A percentile compares a stretch with the other conserved stretches of the same genome.
phyloP scores from a whole-genome alignment of 1,140 invertebrate genomes.

The Scaptomyza pallida region DNA sequence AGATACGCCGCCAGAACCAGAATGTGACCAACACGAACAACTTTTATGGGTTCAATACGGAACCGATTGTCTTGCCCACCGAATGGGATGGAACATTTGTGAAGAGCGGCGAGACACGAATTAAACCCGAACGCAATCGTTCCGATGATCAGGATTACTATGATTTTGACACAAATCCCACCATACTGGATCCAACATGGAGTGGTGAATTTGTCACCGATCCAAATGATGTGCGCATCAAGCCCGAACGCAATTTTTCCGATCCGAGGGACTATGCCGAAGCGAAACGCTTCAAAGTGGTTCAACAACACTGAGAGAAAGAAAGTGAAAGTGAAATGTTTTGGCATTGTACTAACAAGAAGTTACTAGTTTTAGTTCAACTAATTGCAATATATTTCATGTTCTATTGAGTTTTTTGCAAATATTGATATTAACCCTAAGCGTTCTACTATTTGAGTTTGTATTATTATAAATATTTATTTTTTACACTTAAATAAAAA shows the following conservation, averaged over 20 bases:
- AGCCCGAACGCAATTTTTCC: constrained; percentile 77
- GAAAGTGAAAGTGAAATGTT: constrained; percentile 2
- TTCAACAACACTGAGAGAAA: constrained; percentile 62
- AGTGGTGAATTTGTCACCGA: constrained; percentile 78
- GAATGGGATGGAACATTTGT: constrained; percentile 80
- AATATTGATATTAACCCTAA: constrained; percentile 57
- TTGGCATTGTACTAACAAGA: constrained; percentile 19
- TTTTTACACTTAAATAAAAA: constrained; percentile 59
- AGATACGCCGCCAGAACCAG: constrained; percentile 77
- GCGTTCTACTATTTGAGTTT: constrained; percentile 53
- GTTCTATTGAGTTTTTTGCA: constrained; percentile 52
- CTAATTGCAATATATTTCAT: constrained; percentile 55
- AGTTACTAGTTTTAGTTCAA: constrained; percentile 14
- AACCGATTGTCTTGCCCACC: constrained; percentile 76
- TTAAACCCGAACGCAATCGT: constrained; percentile 73
- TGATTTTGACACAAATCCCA: constrained; percentile 67
- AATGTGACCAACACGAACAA: constrained; percentile 79
- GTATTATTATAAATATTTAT: constrained; percentile 65
- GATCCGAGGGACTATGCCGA: constrained; percentile 80
- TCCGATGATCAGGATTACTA: constrained; percentile 77
- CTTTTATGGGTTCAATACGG: constrained; percentile 74
- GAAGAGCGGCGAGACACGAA: constrained; percentile 63
- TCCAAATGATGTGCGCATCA: constrained; percentile 80
- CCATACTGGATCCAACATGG: constrained; percentile 72
- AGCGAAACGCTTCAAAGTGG: constrained; percentile 69